Base-by-base conservation (phyloP, 1,140 invertebrate species). In the Ericerus pela region DNA sequence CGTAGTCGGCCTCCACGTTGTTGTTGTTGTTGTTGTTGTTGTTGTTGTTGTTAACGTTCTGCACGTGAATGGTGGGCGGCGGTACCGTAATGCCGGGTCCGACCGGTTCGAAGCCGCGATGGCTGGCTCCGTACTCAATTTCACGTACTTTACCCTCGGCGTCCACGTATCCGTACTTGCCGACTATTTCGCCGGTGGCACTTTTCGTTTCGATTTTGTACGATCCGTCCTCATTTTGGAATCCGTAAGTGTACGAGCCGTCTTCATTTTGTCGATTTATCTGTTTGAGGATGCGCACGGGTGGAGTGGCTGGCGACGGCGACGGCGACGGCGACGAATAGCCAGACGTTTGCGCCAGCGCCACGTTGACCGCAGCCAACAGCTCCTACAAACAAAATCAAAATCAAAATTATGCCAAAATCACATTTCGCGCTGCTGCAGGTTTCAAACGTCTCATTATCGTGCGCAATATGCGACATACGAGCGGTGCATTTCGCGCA, bases 181-280 rank as follows among this genome's bases (percentile, higher is more conserved):
- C 88, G 33, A 81, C 82, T 2, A 89, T 82, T 63, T 88, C 84
- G 0, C 86, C 85, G 22, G 77, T 82, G 0, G 82, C 76, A 60
- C 85, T 85, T 66, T 87, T 88, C 1, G 85, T 88, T 68, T 94
- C 88, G 57, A 92, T 89, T 69, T 92, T 92, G 73, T 88, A 91
- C 26, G 84, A 82, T n/a, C 88, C 88, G 65, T 92, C 87, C 0
- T 85, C 88, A 0, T 77, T 85, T 68, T 92, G 87, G 66, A 89
- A 93, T 0, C 88, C 89, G 64, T 84, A 90, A 61, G 80, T 86
- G 69, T 88, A 88, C 18, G 83, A 86, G 0, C 85, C 86, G 60
- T 89, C 85, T 52, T 87, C 84, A 65, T 88, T 89, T 66, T 85
- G 82, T 57, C 76, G 74, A 69, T 78, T 80, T 64, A 83, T 80